Percentiles rank a stretch among this genome's conserved stretches.
phyloP scores from a whole-genome alignment of 2,797 vertebrate genomes.

The Artibeus jamaicensis region DNA sequence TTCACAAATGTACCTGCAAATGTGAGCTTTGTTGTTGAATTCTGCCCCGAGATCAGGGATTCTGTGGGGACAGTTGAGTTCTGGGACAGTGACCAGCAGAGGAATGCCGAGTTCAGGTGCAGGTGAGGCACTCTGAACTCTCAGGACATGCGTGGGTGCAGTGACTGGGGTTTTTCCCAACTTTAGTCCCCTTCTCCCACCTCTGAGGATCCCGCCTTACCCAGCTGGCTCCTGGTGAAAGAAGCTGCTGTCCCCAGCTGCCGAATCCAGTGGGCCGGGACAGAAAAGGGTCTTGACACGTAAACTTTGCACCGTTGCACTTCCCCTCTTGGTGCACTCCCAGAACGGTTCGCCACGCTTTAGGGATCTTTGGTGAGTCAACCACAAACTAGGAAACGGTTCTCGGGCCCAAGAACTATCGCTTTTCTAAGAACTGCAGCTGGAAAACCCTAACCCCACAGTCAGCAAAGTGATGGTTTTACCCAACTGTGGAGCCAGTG shows the following conservation, averaged over 20 bases:
- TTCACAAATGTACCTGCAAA: neutral
- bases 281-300: neutral
- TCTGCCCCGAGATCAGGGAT: neutral
- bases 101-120: neutral
- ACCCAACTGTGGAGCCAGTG: neutral
- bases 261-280: neutral
- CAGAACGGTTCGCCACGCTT: neutral
- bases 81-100: neutral
- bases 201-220: neutral
- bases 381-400: neutral
- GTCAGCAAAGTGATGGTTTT: neutral
- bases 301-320: rapidly evolving
- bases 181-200: neutral
- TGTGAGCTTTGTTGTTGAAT: neutral
- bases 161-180: neutral
- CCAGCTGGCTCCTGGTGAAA: neutral
- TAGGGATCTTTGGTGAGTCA: neutral
- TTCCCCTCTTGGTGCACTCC: neutral
- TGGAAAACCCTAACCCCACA: neutral
- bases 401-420: neutral
- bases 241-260: neutral
- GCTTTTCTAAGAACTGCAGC: constrained; percentile 50
- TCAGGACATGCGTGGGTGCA: neutral
- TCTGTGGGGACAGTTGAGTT: neutral
- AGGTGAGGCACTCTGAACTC: neutral